Percentiles rank a stretch among this genome's conserved stretches.
phyloP scores from a whole-genome alignment of 2,797 vertebrate genomes.

The Notamacropus eugenii region DNA sequence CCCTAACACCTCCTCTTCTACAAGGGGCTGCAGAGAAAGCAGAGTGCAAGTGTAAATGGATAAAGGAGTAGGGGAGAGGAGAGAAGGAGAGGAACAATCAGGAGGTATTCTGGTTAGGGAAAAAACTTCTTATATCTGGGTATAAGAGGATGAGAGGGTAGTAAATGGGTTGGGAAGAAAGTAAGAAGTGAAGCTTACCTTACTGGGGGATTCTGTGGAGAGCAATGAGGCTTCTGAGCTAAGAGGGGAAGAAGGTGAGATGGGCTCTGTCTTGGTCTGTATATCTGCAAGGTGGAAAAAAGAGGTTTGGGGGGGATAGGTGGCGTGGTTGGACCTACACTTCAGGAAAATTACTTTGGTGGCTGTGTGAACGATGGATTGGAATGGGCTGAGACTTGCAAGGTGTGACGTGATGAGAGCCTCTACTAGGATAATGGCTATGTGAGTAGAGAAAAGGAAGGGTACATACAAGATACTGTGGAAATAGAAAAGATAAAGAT shows the following conservation, averaged over 20 bases:
- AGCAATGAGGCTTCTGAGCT: constrained; percentile 70
- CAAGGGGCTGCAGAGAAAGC: constrained; percentile 51
- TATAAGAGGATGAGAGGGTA: neutral
- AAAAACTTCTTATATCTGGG: neutral
- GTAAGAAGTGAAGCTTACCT: constrained; percentile 56
- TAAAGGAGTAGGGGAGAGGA: neutral
- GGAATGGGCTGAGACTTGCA: neutral
- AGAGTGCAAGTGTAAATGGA: neutral
- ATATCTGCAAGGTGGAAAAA: constrained; percentile 64
- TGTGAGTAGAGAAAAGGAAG: neutral
- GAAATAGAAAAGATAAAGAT: neutral
- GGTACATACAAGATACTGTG: neutral
- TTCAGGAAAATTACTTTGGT: neutral
- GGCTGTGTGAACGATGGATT: neutral
- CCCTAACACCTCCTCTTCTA: constrained; percentile 75
- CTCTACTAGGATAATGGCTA: neutral
- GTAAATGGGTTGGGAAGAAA: neutral
- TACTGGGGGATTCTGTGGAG: constrained; percentile 72
- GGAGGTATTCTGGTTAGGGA: neutral
- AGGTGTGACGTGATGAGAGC: neutral
- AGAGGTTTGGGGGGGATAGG: neutral
- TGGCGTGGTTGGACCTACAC: neutral
- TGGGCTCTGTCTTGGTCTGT: constrained; percentile 78
- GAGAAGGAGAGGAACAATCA: neutral
- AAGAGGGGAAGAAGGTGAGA: constrained; percentile 74